Base-by-base conservation (phyloP, 2,797 vertebrate genomes). In the Chanos chanos region DNA sequence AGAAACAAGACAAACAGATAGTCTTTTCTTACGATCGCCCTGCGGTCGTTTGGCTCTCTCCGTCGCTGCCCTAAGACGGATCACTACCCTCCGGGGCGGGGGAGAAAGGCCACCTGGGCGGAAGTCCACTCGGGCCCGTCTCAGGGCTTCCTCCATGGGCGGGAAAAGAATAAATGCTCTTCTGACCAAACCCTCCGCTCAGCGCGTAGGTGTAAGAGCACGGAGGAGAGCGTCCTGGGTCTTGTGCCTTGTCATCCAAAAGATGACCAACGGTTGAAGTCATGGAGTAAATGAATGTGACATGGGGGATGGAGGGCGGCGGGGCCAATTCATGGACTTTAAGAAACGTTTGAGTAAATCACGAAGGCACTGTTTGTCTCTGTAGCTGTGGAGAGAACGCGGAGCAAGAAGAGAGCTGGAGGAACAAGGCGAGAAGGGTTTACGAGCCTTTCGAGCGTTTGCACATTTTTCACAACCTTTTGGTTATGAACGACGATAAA, bases 11-110 rank as follows among this genome's bases (percentile, higher is more conserved):
- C 75, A 79, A 74, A 79, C 70, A 78, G 73, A 80, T 55, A 72
- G 60, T 50, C 24, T 36, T 62, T 70, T 71, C 77, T 71, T 59
- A 70, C 65, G 68, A 45, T 55, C 31, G 8, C 27, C 76, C 82
- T 59, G 56, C 82, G 75, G 81, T 75, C 81, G 74, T 90, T 88
- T 88, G 85, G 83, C 80, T n/a, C n/a, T 70, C 82, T 78, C 73
- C 63, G 74, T 82, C 79, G 79, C 67, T 62, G 54, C 52, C 36
- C 39, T 54, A 74, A 78, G 80, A 84, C 69, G 65, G 76, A 81
- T 83, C 72, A 61, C 70, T 51, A 77, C 83, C 72, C 54, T 5
- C 72, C 72, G 79, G 57, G 61, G 48, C 66, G 36, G 41, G 16
- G 31, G 25, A 19, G 33, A 12, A 7, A 13, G 52, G 72, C 61